Evolutionary conservation across 2,888 invertebrate species (phyloP), one percentile per base, ranked within the genome.

Genomic region (Thumatha senex): DNA sequence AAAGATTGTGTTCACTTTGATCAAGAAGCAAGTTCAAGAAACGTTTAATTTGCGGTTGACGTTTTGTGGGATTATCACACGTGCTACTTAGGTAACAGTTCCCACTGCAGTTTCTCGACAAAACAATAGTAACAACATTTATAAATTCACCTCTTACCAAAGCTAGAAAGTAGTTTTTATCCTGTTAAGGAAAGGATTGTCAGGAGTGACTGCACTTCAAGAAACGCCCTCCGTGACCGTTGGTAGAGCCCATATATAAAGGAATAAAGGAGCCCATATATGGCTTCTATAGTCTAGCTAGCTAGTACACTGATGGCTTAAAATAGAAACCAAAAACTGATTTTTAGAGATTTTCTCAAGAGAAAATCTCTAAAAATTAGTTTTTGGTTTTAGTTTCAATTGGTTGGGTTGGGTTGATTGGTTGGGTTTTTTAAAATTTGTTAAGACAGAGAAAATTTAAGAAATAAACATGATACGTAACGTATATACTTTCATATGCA

Each of bases 201-300:
- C 46, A 44, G 43, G 45, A 61, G 56, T 63, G 67, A 63, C 51
- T 60, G 48, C 51, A 48, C 56, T 58, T 61, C 61, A 56, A 50
- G 56, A 49, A 39, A 43, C 51, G 56, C 54, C 43, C 54, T 57
- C 54, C 52, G 40, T 41, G 45, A 36, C 34, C 35, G 50, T 49
- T 40, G 59, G 56, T 52, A 56, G n/a, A n/a, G n/a, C n/a, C n/a
- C n/a, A n/a, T n/a, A n/a, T n/a, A n/a, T n/a, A n/a, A n/a, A n/a
- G n/a, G n/a, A n/a, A n/a, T n/a, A n/a, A n/a, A n/a, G 61, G 69
- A 70, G 76, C 71, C 79, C 78, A 67, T 75, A 63, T 74, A 78
- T 47, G 71, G 78, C 29, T 45, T 43, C 59, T 53, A 56, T 61
- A 40, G 67, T 54, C 64, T 67, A 70, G 69, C 64, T 67, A 70